A percentile compares a stretch with the other conserved stretches of the same genome.
These are phyloP conservation scores for Oncopodura yosiiana DNA, from an alignment of 1,140 invertebrate genomes.

Conservation along the genomic window DNA sequence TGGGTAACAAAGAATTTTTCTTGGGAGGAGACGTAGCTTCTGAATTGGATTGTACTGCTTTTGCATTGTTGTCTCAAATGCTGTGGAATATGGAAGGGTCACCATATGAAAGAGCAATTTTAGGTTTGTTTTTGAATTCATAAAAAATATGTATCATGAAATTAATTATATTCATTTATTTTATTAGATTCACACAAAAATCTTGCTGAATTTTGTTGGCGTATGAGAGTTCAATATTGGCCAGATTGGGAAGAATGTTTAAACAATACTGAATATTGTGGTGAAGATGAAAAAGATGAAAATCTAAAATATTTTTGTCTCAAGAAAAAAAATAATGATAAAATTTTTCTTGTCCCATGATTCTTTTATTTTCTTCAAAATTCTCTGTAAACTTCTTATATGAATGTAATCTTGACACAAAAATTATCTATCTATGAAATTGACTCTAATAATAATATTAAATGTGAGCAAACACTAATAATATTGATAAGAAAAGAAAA, in stretches of 20 bases:
- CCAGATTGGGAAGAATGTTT: slow-evolving; percentile 34
- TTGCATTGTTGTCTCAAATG: slow-evolving; percentile 42
- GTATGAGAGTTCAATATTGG: slow-evolving; percentile 37
- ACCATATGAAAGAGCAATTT: slow-evolving; percentile 33
- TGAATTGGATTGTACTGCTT: slow-evolving; percentile 43
- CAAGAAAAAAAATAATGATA: no score
- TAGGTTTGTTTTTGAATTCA: slow-evolving; percentile 28
- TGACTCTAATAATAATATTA: no score
- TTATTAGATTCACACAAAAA: slow-evolving; percentile 36
- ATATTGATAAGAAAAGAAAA: no score
- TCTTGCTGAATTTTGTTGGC: slow-evolving; percentile 36
- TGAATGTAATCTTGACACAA: no score
- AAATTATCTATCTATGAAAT: no score
- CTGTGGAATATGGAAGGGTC: slow-evolving; percentile 40
- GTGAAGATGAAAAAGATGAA: no score
- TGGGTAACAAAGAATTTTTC: slow-evolving; percentile 40
- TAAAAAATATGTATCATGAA: background rate
- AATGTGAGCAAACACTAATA: no score
- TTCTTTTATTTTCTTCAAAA: no score
- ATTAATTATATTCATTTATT: background rate
- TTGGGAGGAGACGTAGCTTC: slow-evolving; percentile 37
- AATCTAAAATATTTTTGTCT: no score
- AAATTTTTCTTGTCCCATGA: no score
- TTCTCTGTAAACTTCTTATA: no score
- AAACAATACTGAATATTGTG: no score